Conservation (phyloP, 1,140 invertebrate species). For the Meloidogyne floridensis region DNA sequence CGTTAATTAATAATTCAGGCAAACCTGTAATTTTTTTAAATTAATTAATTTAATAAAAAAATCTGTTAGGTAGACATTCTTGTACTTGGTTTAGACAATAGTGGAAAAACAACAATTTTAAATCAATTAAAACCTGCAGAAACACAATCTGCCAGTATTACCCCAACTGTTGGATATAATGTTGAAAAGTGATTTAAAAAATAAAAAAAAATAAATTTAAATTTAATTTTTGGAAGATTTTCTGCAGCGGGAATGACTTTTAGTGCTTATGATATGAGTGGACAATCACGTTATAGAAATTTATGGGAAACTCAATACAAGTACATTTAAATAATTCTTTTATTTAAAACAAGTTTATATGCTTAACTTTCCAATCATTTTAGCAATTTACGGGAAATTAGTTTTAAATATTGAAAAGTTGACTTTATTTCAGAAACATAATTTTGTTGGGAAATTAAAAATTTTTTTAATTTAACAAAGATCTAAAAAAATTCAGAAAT, state of each 20-base stretch:
- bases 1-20: conserved; percentile 21
- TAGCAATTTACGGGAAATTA: no score
- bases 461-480: no score
- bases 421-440: no score
- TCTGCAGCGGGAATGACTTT: conserved; percentile 71
- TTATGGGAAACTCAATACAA: conserved; percentile 95
- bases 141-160: conserved; percentile 75
- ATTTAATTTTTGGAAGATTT: conserved; percentile 18
- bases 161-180: conserved; percentile 86
- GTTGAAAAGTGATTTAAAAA: conserved; percentile 71
- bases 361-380: no score
- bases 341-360: not conserved
- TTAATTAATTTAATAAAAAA: not conserved
- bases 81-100: conserved; percentile 94
- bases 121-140: conserved; percentile 82
- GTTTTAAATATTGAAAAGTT: no score
- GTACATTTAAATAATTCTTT: not conserved
- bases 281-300: conserved; percentile 75
- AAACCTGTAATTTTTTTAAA: conserved; percentile 3
- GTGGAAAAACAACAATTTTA: conserved; percentile 90
- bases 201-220: not conserved
- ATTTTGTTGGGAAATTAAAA: no score
- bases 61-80: conserved; percentile 79
- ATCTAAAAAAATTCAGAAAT: conserved; percentile 67
- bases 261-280: conserved; percentile 92